Conservation (phyloP, 2,797 vertebrate species). For the Paguma larvata region DNA sequence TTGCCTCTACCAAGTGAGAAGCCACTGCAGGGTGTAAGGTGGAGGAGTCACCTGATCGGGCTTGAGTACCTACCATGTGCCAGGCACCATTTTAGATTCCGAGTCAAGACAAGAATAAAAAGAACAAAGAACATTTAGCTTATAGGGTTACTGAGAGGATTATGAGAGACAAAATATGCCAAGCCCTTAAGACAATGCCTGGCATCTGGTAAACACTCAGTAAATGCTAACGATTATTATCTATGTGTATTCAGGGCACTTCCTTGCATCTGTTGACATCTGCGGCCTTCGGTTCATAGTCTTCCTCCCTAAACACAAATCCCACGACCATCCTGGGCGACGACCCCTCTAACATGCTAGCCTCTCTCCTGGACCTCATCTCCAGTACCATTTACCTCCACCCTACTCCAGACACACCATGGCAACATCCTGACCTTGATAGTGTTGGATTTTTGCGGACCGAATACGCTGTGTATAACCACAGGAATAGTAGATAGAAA, state of each 20-base stretch:
- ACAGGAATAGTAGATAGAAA: neutral
- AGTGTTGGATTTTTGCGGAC: slow-evolving; percentile 34
- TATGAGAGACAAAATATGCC: slow-evolving; percentile 8
- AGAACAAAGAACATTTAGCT: slow-evolving; percentile 30
- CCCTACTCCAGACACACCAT: neutral
- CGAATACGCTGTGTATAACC: neutral
- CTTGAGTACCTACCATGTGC: neutral
- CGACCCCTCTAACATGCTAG: neutral
- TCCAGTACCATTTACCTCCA: neutral
- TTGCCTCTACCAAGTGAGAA: slow-evolving; percentile 30
- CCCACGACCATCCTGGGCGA: neutral
- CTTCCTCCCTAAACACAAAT: slow-evolving; percentile 49
- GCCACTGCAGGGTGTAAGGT: neutral
- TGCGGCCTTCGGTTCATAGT: slow-evolving; percentile 18
- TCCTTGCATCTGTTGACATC: slow-evolving; percentile 41
- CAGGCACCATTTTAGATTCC: slow-evolving; percentile 26
- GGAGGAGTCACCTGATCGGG: neutral
- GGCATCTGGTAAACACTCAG: neutral
- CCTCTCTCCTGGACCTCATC: slow-evolving; percentile 7
- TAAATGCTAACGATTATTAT: slow-evolving; percentile 36
- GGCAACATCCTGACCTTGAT: neutral
- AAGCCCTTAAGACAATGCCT: slow-evolving; percentile 38
- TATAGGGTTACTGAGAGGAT: slow-evolving; percentile 28
- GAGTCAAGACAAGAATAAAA: slow-evolving; percentile 51
- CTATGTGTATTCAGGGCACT: slow-evolving; percentile 18